These are phyloP conservation scores for Psilopsiagon aymara DNA, from an alignment of 2,113 vertebrate genomes.

Conservation along the genomic window DNA sequence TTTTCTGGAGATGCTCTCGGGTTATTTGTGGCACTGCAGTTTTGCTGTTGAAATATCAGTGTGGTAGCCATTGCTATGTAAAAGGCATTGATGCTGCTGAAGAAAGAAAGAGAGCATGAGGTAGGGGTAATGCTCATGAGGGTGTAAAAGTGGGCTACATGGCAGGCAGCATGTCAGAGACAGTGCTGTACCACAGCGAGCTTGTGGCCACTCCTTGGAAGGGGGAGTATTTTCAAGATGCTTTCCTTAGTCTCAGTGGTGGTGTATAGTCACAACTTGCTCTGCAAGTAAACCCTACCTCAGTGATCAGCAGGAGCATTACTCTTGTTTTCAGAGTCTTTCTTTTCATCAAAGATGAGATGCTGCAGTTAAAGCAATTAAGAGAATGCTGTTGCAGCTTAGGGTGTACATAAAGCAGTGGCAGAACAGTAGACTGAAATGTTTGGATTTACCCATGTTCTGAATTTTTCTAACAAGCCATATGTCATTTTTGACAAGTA, in stretches of 20 bases:
- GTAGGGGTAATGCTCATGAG: neutral
- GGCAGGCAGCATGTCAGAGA: neutral
- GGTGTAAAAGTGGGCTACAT: neutral
- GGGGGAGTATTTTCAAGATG: neutral
- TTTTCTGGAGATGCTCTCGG: neutral
- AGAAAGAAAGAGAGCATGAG: neutral
- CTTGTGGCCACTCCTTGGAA: neutral
- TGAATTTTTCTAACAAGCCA: neutral
- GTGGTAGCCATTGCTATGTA: neutral
- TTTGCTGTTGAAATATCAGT: neutral
- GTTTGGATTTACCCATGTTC: neutral
- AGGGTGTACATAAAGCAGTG: neutral
- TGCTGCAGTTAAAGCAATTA: neutral
- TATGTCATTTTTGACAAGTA: neutral
- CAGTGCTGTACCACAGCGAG: rapidly evolving
- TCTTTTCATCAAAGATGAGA: neutral
- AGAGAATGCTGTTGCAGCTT: neutral
- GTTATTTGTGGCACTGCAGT: neutral
- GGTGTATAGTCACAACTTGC: neutral
- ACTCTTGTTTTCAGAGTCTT: neutral
- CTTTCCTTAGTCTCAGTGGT: neutral
- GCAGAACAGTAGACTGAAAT: neutral
- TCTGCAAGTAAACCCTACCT: neutral
- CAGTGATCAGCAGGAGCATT: neutral
- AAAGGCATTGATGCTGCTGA: neutral